Conservation (phyloP, 2,113 vertebrate species). For the Ptilorrhoa leucosticta region DNA sequence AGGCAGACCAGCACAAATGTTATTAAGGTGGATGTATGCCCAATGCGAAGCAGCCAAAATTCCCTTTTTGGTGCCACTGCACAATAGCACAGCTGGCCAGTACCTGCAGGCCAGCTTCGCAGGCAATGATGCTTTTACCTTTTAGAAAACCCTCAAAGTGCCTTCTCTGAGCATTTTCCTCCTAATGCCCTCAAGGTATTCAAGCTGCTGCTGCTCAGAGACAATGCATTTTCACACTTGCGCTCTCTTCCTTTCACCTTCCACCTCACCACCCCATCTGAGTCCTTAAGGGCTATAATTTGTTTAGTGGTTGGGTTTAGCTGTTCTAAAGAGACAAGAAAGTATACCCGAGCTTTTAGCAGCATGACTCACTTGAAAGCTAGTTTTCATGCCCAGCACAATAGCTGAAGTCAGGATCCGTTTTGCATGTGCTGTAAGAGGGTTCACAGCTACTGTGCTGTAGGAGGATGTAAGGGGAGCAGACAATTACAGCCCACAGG, state of each 20-base stretch:
- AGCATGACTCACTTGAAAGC: neutral
- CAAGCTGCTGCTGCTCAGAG: neutral
- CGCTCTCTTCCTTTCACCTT: neutral
- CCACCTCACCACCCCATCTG: neutral
- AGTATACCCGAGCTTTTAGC: neutral
- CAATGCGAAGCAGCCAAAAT: neutral
- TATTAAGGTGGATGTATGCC: neutral
- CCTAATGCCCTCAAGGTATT: neutral
- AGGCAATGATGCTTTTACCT: neutral
- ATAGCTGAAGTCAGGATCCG: neutral
- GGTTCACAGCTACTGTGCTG: neutral
- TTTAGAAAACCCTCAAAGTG: neutral
- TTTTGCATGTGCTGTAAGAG: neutral
- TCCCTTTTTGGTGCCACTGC: neutral
- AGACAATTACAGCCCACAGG: neutral
- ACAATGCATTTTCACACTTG: neutral
- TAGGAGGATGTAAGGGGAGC: neutral
- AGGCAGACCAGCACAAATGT: neutral
- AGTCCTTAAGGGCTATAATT: neutral
- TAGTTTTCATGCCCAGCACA: neutral
- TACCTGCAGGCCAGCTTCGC: neutral
- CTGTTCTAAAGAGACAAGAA: neutral
- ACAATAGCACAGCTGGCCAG: neutral
- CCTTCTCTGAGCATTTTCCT: neutral
- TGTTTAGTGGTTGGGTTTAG: neutral